Conservation (phyloP, 1,140 invertebrate genomes). For the Philotrypesis tridentata region DNA sequence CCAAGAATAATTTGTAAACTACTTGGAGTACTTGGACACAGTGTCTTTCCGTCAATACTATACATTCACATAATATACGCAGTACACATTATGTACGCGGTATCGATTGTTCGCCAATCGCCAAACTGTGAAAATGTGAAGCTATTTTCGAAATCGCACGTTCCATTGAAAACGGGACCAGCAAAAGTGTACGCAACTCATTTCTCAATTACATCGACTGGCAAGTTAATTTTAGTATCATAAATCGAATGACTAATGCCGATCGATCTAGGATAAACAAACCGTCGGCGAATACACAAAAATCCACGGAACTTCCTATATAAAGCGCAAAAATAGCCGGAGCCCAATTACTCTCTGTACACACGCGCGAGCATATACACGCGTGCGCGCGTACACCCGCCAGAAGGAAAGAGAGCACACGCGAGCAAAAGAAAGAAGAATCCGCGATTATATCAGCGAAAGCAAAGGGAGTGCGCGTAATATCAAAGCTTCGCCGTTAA, state of each 20-base stretch:
- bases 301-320: background rate
- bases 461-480: background rate
- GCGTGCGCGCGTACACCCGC: too few relatives aligned
- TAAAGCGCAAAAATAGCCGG: background rate
- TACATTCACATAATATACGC: too few relatives aligned
- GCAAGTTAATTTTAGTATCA: background rate
- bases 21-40: too few relatives aligned
- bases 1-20: too few relatives aligned
- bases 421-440: background rate
- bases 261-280: background rate
- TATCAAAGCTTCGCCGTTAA: background rate
- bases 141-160: too few relatives aligned
- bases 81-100: too few relatives aligned
- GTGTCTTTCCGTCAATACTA: too few relatives aligned
- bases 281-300: background rate
- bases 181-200: background rate
- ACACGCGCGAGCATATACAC: background rate
- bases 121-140: too few relatives aligned
- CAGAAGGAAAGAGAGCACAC: too few relatives aligned
- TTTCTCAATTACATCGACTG: background rate
- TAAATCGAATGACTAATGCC: background rate
- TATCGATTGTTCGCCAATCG: too few relatives aligned
- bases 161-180: too few relatives aligned
- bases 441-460: background rate
- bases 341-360: background rate